Evolutionary conservation across 2,888 invertebrate genomes (phyloP), one percentile per base, ranked within the genome.

Genomic region (Formica aserva): DNA sequence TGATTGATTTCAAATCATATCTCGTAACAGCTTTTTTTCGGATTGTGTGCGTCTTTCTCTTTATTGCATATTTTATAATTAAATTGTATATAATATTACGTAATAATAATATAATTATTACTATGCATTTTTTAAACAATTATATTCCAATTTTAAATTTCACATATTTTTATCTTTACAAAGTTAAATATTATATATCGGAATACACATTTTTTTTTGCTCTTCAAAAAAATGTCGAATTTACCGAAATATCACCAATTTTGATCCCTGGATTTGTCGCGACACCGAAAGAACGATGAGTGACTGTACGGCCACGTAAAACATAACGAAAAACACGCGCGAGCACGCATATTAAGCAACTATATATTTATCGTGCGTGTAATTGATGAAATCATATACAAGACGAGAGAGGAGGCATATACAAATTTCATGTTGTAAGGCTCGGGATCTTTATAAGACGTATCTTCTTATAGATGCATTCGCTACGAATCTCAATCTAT

Each of bases 401-500:
- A 13, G 26, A 38, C 38, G 48, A 35, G 41, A 18, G 55, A 76
- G n/a, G 29, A 48, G 32, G 55, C 60, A 78, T 62, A 78, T 41
- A 81, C 52, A 77, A 84, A 82, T 85, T 87, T 86, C 86, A 85
- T 74, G 84, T 83, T 89, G 80, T 87, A 89, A 89, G 77, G 85
- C 87, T 87, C 89, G 86, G 86, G 78, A 87, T 89, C 88, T 90
- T 90, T 90, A 90, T 89, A 90, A 90, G 87, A 89, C 88, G 90
- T 91, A 89, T 92, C 91, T 91, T 88, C 86, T 89, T 93, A 66
- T 77, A 93, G 92, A 91, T 93, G 93, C 93, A 94, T 94, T 93
- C 92, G 92, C 92, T 93, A 92, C 92, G 92, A 93, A 92, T 94
- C 93, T 94, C 93, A 93, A 93, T 94, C 93, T 93, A 94, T 93